Evolutionary conservation across 1,140 invertebrate genomes (phyloP).

Genomic region (Nephotettix cincticeps): DNA sequence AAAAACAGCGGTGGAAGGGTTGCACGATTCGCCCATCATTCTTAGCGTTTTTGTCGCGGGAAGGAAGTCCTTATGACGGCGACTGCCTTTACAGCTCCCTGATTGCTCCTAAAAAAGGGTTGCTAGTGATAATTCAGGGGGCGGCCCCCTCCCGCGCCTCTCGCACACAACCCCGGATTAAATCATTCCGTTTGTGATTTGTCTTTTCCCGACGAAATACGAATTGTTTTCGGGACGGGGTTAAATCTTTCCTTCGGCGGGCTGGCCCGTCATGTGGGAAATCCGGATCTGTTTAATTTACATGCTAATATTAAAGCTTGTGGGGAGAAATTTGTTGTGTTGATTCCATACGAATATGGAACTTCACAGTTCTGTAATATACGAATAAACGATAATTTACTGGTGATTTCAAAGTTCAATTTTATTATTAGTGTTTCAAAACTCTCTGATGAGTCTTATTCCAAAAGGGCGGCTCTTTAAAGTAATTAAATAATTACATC

Average conservation of each 20-base stretch:
- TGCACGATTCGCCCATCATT: background rate
- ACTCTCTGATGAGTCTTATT: no score
- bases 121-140: constrained; percentile 37
- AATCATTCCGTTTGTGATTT: constrained; percentile 14
- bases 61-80: constrained; percentile 36
- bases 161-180: constrained; percentile 3
- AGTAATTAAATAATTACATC: no score
- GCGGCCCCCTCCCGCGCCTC: constrained; percentile 19
- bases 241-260: background rate
- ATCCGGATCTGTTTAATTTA: constrained; percentile 5
- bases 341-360: no score
- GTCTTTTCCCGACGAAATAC: constrained; percentile 26
- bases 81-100: constrained; percentile 29
- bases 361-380: no score
- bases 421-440: no score
- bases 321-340: background rate
- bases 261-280: background rate
- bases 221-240: background rate
- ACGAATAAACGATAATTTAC: no score
- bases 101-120: constrained; percentile 31
- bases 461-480: no score
- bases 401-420: no score
- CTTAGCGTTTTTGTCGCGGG: constrained; percentile 18
- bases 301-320: constrained; percentile 6
- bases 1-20: constrained; percentile 6